A percentile compares a stretch with the other conserved stretches of the same genome.
Evolutionary conservation across 2,113 vertebrate genomes (phyloP).

Genomic region (Cebidichthys violaceus): DNA sequence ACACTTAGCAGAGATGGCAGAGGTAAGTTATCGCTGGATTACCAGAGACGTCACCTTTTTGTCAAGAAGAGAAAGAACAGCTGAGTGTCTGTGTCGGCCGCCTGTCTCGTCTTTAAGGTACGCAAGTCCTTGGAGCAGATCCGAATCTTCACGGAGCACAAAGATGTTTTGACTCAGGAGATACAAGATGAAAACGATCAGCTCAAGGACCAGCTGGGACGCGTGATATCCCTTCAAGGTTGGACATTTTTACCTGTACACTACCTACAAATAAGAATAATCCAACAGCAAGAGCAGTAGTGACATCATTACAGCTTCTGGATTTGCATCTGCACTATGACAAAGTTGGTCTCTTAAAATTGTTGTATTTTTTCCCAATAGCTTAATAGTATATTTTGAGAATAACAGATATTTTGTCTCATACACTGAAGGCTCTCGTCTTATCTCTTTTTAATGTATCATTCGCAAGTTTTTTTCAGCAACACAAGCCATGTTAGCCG

Average conservation of each 20-base stretch:
- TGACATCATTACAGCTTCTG: background rate
- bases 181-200: conserved; percentile 85
- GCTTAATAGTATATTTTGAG: background rate
- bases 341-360: background rate
- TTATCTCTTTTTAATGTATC: background rate
- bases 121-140: conserved; percentile 84
- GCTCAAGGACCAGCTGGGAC: conserved; percentile 78
- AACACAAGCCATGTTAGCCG: background rate
- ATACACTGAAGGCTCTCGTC: background rate
- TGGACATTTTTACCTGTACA: conserved; percentile 12
- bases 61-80: background rate
- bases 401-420: background rate
- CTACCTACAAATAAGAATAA: background rate
- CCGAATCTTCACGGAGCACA: conserved; percentile 78
- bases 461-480: background rate
- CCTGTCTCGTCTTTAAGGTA: conserved; percentile 74
- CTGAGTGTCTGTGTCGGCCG: background rate
- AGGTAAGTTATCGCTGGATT: conserved; percentile 69
- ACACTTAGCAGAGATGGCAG: conserved; percentile 80
- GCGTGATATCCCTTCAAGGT: conserved; percentile 83
- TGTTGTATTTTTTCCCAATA: background rate
- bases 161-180: conserved; percentile 74
- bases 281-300: background rate
- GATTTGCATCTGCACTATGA: background rate
- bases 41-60: background rate